Conservation (phyloP, 2,888 invertebrate genomes). For the Ganaspis brasiliensis region DNA sequence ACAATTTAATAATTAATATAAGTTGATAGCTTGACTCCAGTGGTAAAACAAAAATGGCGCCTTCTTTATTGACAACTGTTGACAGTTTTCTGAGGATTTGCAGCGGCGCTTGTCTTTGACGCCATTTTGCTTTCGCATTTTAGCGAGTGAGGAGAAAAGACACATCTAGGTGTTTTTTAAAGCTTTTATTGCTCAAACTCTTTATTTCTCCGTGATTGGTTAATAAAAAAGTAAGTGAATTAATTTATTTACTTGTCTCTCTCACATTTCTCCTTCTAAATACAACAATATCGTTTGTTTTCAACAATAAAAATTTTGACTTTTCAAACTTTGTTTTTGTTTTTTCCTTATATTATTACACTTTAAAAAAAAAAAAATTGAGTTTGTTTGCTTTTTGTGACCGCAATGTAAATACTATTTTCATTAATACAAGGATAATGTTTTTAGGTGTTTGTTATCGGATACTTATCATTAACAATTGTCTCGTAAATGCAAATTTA, state of each 20-base stretch:
- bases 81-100: not conserved
- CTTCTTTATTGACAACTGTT: not conserved
- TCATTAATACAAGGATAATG: no score
- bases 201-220: not conserved
- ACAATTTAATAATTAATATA: not conserved
- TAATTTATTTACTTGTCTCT: not conserved
- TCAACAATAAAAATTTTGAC: no score
- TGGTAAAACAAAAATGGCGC: constrained; percentile 3
- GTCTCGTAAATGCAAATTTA: no score
- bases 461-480: no score
- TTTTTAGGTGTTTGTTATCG: no score
- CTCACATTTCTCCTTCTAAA: not conserved
- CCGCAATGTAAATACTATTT: no score
- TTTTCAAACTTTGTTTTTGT: not conserved
- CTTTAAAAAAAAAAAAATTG: no score
- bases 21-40: not conserved
- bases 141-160: not conserved
- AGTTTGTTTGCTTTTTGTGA: no score
- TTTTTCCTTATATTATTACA: not conserved
- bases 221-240: not conserved
- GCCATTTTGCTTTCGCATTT: constrained; percentile 9
- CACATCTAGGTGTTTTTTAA: no score
- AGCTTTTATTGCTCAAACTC: not conserved
- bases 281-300: not conserved
- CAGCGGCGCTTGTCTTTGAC: not conserved